These are phyloP conservation scores for Lithobates sylvaticus DNA, from an alignment of 2,797 vertebrate species.

Conservation along the genomic window DNA sequence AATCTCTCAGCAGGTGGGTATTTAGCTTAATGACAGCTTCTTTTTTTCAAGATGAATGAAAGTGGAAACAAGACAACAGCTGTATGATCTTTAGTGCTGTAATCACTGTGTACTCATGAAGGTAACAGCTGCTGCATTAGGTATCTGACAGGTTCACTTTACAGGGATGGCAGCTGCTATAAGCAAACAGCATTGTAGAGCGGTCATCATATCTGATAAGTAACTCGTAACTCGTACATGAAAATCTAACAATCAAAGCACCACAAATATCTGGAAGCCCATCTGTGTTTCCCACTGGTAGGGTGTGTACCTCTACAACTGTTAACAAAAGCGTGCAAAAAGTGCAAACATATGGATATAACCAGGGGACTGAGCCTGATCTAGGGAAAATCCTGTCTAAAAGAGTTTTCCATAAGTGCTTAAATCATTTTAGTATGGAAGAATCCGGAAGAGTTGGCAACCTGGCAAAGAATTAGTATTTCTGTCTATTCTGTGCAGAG, in stretches of 20 bases:
- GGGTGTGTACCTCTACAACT: neutral
- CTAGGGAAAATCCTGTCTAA: no score
- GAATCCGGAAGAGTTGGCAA: no score
- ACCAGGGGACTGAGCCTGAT: no score
- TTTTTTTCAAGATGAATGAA: neutral
- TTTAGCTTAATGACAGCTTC: neutral
- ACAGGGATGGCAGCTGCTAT: neutral
- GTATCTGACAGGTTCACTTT: neutral
- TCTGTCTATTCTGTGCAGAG: no score
- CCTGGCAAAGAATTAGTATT: no score
- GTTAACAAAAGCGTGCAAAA: neutral
- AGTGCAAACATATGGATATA: no score
- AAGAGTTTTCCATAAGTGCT: no score
- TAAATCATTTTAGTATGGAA: no score
- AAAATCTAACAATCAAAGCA: neutral
- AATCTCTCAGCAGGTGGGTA: neutral
- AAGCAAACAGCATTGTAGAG: neutral
- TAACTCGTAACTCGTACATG: neutral
- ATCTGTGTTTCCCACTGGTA: no score
- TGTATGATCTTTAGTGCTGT: neutral
- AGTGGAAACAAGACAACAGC: neutral
- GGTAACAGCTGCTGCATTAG: neutral
- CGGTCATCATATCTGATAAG: neutral
- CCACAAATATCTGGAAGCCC: neutral
- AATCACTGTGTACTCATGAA: neutral